A percentile compares a stretch with the other conserved stretches of the same genome.
These are phyloP conservation scores for Ylistrum balloti DNA, from an alignment of 1,140 invertebrate genomes.

Conservation along the genomic window DNA sequence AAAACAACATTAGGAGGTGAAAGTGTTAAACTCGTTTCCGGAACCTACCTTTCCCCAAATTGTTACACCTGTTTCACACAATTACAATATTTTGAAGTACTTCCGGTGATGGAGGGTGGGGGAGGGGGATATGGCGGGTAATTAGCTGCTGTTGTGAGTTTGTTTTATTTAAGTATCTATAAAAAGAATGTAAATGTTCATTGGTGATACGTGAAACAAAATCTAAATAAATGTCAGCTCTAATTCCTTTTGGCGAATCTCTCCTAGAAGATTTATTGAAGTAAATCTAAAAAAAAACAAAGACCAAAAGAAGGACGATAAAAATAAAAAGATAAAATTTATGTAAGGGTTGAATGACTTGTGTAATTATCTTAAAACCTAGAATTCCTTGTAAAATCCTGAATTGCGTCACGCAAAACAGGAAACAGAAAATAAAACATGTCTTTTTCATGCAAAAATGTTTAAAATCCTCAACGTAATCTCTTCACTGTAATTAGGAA, in stretches of 20 bases:
- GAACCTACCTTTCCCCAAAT: background rate
- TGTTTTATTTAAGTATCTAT: background rate
- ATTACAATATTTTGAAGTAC: background rate
- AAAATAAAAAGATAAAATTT: no score
- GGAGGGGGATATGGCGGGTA: no score
- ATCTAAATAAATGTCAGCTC: no score
- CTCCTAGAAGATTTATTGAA: no score
- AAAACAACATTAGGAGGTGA: background rate
- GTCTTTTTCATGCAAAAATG: background rate
- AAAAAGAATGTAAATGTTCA: background rate
- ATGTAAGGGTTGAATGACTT: no score
- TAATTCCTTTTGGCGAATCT: no score
- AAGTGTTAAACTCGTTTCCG: conserved; percentile 33
- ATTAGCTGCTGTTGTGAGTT: no score
- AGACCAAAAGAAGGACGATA: no score
- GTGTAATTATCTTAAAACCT: background rate
- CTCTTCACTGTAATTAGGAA: background rate
- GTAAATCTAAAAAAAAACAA: no score
- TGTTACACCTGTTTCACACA: conserved; percentile 14
- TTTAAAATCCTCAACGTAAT: background rate
- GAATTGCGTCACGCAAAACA: background rate
- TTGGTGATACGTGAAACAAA: background rate
- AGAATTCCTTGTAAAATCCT: background rate
- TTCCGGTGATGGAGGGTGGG: background rate
- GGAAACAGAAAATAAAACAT: background rate